Base-by-base conservation (phyloP, 2,113 vertebrate species). In the Coturnix japonica region DNA sequence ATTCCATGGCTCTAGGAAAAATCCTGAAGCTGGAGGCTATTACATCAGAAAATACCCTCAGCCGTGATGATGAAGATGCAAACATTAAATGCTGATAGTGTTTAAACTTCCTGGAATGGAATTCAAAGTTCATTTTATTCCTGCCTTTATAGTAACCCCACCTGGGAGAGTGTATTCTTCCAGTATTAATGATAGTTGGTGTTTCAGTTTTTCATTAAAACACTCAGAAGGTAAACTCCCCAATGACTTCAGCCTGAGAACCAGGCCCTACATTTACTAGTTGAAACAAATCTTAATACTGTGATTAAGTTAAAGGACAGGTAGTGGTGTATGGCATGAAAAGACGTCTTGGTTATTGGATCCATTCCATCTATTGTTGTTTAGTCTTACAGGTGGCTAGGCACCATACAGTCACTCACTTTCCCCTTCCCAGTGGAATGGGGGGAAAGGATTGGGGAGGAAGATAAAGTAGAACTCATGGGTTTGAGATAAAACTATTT, bases 41-140 rank as follows among this genome's bases (percentile, higher is more conserved):
- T 72, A 4, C 6, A 11, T 37, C 25, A 69, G 78, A 56, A 78
- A 78, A 43, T 25, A 64, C 2, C 5, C 8, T 0, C 0, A 49
- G 33, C 46, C 20, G 19, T 59, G 56, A 51, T 14, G 4, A 59
- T 30, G 20, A 71, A 44, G 65, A 54, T n/a, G 17, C 18, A 65
- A 60, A 53, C 41, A 30, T 6, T 10, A 60, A 30, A 2, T 76
- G 33, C 28, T 39, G 18, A 11, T 35, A 65, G 23, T 35, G 17
- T 30, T 84, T 74, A 64, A 69, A 31, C 11, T 70, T 21, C 37
- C 9, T 30, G 39, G 47, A 84, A 41, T 7, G 61, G 21, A 77
- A 51, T 9, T 20, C 8, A 54, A 65, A 21, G 14, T 35, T 57
- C 1, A 28, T 61, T 82, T 72, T 63, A 31, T 31, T 86, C 6